These are phyloP conservation scores for Diglossa cyanea DNA, from an alignment of 2,797 vertebrate genomes.

Conservation along the genomic window DNA sequence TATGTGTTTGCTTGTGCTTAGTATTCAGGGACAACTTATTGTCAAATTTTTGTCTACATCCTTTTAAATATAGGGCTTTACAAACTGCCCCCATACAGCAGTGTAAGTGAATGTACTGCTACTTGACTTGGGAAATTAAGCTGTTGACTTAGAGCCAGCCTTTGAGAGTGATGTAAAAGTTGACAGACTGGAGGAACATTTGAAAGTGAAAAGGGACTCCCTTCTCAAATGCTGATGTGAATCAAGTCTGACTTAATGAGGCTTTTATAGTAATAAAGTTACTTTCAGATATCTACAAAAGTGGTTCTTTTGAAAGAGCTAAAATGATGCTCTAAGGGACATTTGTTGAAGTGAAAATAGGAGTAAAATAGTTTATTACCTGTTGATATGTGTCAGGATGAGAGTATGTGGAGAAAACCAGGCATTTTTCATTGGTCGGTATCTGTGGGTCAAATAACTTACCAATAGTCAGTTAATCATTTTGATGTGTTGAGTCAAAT, in stretches of 20 bases:
- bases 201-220: constrained; percentile 17
- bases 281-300: not conserved
- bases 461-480: not conserved
- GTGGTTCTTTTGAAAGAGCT: not conserved
- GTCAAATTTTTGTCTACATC: not conserved
- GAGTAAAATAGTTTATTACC: not conserved
- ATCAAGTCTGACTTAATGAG: not conserved
- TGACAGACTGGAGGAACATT: not conserved
- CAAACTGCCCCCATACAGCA: not conserved
- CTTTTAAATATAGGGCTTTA: constrained; percentile 9
- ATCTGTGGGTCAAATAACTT: not conserved
- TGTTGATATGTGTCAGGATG: not conserved
- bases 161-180: not conserved
- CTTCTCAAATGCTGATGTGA: not conserved
- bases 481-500: not conserved
- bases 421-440: not conserved
- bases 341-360: not conserved
- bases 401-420: not conserved
- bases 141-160: not conserved
- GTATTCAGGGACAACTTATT: not conserved
- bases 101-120: not conserved
- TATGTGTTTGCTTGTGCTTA: not conserved
- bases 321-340: not conserved
- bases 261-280: not conserved
- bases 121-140: not conserved